Conservation (phyloP, 2,888 invertebrate genomes). For the Xanthorhoe spadicearia region DNA sequence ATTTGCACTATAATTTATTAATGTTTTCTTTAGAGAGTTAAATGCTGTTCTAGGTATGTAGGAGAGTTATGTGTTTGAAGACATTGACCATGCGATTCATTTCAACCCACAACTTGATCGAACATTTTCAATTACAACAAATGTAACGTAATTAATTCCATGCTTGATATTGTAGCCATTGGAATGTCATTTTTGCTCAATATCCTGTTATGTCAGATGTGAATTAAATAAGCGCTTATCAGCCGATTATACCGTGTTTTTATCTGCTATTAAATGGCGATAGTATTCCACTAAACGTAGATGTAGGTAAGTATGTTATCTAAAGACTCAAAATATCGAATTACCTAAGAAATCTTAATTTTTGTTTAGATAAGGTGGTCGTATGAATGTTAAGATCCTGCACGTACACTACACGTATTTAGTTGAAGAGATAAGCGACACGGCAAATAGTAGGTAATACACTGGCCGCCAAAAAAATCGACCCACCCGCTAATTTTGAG, state of each 20-base stretch:
- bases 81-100: slow-evolving; percentile 5
- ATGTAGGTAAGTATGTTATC: not conserved
- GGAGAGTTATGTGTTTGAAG: slow-evolving; percentile 12
- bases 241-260: slow-evolving; percentile 23
- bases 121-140: not conserved
- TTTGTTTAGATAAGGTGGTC: not conserved
- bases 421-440: not conserved
- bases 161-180: not conserved
- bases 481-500: too few species aligned
- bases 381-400: not conserved
- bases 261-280: slow-evolving; percentile 19
- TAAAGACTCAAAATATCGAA: not conserved
- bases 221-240: slow-evolving; percentile 25
- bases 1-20: slow-evolving; percentile 35
- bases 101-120: not conserved
- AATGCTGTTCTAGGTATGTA: slow-evolving; percentile 32
- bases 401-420: not conserved
- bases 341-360: not conserved
- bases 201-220: slow-evolving; percentile 20
- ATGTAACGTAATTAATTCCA: not conserved
- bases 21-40: slow-evolving; percentile 35
- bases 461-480: too few species aligned
- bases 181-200: slow-evolving; percentile 2
- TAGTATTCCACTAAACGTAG: slow-evolving; percentile 19
- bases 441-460: not conserved